A percentile compares a stretch with the other conserved stretches of the same genome.
These are phyloP conservation scores for Pangasius krempfi DNA, from an alignment of 2,797 vertebrate species.

Conservation along the genomic window DNA sequence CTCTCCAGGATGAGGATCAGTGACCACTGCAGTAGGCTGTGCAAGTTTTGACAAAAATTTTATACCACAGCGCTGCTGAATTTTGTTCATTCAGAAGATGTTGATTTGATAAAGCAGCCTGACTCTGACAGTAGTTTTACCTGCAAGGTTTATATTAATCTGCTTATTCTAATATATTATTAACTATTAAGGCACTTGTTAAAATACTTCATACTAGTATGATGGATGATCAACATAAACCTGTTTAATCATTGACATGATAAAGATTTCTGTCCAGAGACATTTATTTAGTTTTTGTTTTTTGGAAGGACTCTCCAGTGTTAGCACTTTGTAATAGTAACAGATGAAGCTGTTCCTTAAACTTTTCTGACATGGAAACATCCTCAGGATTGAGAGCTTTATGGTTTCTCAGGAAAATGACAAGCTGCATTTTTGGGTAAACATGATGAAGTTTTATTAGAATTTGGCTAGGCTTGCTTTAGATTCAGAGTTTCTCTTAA, in stretches of 20 bases:
- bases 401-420: not conserved
- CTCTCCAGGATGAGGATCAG: not conserved
- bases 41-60: not conserved
- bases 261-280: not conserved
- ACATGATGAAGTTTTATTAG: not conserved
- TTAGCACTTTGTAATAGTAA: not conserved
- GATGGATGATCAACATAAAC: not conserved
- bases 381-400: too few relatives aligned
- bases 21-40: not conserved
- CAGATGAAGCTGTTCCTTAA: not conserved
- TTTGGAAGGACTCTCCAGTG: not conserved
- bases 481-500: not conserved
- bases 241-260: not conserved
- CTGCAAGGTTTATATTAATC: not conserved
- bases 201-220: not conserved
- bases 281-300: not conserved
- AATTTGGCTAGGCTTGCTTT: not conserved
- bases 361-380: not conserved
- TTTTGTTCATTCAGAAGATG: not conserved
- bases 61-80: not conserved
- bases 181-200: not conserved
- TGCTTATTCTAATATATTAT: not conserved
- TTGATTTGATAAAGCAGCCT: not conserved
- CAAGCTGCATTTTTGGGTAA: not conserved
- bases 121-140: not conserved